Percentiles rank a stretch among this genome's conserved stretches.
Conservation (phyloP, 2,797 vertebrate species). For the Eulemur rubriventer region DNA sequence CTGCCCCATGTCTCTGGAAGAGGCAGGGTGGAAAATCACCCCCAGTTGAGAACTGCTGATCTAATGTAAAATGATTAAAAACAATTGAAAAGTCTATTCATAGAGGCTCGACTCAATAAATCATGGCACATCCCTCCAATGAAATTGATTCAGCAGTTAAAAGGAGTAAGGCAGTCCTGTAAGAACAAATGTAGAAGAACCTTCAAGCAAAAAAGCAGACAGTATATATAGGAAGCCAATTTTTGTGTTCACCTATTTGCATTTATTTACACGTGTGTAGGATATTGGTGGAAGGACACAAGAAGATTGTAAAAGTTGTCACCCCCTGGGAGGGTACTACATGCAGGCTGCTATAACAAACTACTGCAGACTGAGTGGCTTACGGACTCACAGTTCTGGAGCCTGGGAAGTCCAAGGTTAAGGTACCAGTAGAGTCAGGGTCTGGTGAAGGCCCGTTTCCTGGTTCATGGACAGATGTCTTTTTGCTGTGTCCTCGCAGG, state of each 20-base stretch:
- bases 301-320: neutral
- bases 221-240: neutral
- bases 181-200: neutral
- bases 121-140: neutral
- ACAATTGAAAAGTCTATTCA: neutral
- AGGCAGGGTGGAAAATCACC: neutral
- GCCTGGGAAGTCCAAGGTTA: neutral
- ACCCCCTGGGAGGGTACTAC: neutral
- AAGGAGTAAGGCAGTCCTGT: neutral
- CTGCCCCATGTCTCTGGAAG: neutral
- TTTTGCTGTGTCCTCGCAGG: neutral
- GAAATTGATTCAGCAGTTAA: neutral
- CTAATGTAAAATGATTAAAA: neutral
- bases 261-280: rapidly evolving
- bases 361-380: neutral
- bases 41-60: neutral
- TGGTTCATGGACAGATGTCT: neutral
- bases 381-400: neutral
- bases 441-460: too few relatives aligned
- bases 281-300: neutral
- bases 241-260: neutral
- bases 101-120: neutral
- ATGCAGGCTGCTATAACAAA: neutral
- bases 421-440: neutral
- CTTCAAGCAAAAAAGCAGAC: neutral